Percentiles rank a stretch among this genome's conserved stretches.
Evolutionary conservation across 2,888 invertebrate genomes (phyloP).

Genomic region (Agonopterix heracliana): DNA sequence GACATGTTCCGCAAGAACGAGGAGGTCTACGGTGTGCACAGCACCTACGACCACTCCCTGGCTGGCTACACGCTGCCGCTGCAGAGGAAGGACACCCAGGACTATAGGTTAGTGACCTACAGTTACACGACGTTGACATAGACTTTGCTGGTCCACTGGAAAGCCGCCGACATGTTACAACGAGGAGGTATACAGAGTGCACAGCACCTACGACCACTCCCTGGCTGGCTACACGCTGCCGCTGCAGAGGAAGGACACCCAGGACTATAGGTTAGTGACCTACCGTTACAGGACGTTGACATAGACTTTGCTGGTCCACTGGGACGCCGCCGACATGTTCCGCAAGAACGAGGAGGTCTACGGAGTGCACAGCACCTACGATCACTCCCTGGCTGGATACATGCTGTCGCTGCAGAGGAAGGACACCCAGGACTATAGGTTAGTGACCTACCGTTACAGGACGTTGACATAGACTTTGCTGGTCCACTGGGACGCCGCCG

Average conservation of each 20-base stretch:
- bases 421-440: slow-evolving; percentile 93
- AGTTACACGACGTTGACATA: slow-evolving; percentile 77
- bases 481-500: slow-evolving; percentile 99
- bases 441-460: slow-evolving; percentile 39
- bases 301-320: slow-evolving; percentile 91
- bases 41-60: slow-evolving; percentile 93
- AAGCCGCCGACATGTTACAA: slow-evolving; percentile 99
- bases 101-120: slow-evolving; percentile 77
- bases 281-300: slow-evolving; percentile 73
- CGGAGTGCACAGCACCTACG: slow-evolving; percentile 94
- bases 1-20: slow-evolving; percentile 98
- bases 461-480: slow-evolving; percentile 82
- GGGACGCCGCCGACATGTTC: slow-evolving; percentile 99
- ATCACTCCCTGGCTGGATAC: slow-evolving; percentile 92
- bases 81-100: slow-evolving; percentile 89
- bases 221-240: slow-evolving; percentile 94
- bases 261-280: slow-evolving; percentile 82
- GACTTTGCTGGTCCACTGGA: slow-evolving; percentile 95
- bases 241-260: slow-evolving; percentile 91
- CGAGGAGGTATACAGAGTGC: slow-evolving; percentile 89
- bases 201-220: slow-evolving; percentile 93
- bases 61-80: slow-evolving; percentile 94
- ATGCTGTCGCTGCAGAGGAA: slow-evolving; percentile 90
- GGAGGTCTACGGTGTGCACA: slow-evolving; percentile 91
- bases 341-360: slow-evolving; percentile 92